Evolutionary conservation across 1,140 invertebrate genomes (phyloP).

Genomic region (Eurosta solidaginis): DNA sequence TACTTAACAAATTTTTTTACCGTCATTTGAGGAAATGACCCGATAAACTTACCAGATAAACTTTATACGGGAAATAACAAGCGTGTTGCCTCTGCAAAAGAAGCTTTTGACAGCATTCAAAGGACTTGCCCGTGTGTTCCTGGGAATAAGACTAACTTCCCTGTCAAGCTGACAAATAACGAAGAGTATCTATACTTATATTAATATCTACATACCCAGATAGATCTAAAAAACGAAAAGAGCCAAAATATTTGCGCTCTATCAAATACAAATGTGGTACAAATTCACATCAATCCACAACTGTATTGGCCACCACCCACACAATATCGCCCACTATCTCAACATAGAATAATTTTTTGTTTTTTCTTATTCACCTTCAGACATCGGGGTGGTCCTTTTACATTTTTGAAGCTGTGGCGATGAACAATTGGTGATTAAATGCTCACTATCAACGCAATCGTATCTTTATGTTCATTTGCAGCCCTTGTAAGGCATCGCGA

Average conservation of each 20-base stretch:
- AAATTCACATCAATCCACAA: neutral
- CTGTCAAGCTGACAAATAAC: too few relatives aligned
- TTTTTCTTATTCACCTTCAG: neutral
- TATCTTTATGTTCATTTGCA: neutral
- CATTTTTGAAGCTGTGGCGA: neutral
- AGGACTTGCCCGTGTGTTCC: too few relatives aligned
- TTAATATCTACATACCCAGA: too few relatives aligned
- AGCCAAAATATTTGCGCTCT: neutral
- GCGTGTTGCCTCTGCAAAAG: too few relatives aligned
- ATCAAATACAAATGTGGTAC: constrained; percentile 8
- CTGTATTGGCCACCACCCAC: neutral
- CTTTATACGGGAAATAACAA: too few relatives aligned
- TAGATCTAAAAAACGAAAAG: too few relatives aligned
- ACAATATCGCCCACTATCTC: neutral
- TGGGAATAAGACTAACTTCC: too few relatives aligned
- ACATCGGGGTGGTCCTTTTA: constrained; percentile 6
- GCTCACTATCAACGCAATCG: neutral
- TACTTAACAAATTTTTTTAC: too few relatives aligned
- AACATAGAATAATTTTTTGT: neutral
- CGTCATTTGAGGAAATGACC: too few relatives aligned
- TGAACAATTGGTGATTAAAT: constrained; percentile 24
- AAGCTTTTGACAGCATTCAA: too few relatives aligned
- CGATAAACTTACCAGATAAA: too few relatives aligned
- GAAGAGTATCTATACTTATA: too few relatives aligned
- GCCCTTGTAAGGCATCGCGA: neutral